Base-by-base conservation (phyloP, 1,140 invertebrate genomes). In the Macrotrachela quadricornifera region DNA sequence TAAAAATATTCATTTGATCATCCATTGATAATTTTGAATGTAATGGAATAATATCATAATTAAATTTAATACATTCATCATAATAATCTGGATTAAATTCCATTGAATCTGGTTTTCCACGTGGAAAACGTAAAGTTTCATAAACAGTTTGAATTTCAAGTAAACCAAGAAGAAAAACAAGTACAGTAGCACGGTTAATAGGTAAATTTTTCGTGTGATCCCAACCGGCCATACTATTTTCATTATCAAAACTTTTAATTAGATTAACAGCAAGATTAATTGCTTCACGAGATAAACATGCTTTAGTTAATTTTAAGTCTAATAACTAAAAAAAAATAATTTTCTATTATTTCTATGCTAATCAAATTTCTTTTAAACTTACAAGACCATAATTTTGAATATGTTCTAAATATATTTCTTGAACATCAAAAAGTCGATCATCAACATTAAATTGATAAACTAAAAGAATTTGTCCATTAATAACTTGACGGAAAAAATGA, bases 131-230 rank as follows among this genome's bases (percentile, higher is more conserved):
- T 54, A 63, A 41, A 12, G 48, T 45, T 12, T 59, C 52, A 15
- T 56, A 47, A 21, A 63, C 46, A 30, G 52, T 44, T 39, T 54
- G 43, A 36, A 63, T 62, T 46, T 63, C 38, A 60, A 74, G 65
- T 43, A 84, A 57, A 45, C 63, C 61, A 57, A 36, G 30, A 51
- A 58, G 45, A 51, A 91, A 92, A 57, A 90, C 75, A 0, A 92
- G 70, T 18, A 88, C 80, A 17, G 80, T 77, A 6, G 80, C 75
- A 57, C 69, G 56, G 0, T 62, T 57, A 74, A 60, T 55, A 63
- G 50, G 36, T 16, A 57, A 52, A 43, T 56, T 51, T 42, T 36
- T 46, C 59, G 51, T 59, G 59, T 58, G 44, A 59, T 51, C 56
- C 51, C 37, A 17, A 11, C 38, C 12, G 16, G 6, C 18, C 11